Base-by-base conservation (phyloP, 2,888 invertebrate species). In the Fissipunctia ypsillon region DNA sequence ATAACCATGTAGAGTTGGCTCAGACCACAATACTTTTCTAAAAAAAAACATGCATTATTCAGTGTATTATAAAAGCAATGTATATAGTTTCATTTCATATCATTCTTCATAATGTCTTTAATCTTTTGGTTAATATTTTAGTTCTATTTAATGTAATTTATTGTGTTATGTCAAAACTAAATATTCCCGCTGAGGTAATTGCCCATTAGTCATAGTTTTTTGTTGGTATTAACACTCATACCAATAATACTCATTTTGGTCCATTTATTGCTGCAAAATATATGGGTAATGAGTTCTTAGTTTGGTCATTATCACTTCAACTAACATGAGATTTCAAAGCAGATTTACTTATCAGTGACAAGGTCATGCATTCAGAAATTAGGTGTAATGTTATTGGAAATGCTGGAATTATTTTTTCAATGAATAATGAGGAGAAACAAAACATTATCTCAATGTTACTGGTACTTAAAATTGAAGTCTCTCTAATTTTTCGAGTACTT, bases 1-100 rank as follows among this genome's bases (percentile, higher is more conserved):
- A 54, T 52, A 69, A 57, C 48, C 54, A 73, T 71, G 28, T 28
- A 73, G 59, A 56, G 22, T n/a, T 69, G 45, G 12, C n/a, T 60
- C 9, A 12, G n/a, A 50, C 19, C 43, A 69, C 19, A 65, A 59
- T 28, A 56, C 3, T 38, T 60, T 45, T 50, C 19, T n/a, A 38
- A 48, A 10, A n/a, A 45, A 65, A 56, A 48, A 56, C 31, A 19
- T 50, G 14, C 63, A 74, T 35, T 68, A 31, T 43, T 41, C 45
- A n/a, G 22, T 48, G 16, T 25, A n/a, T n/a, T 35, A 31, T 16
- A 31, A 48, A 73, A n/a, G 28, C 31, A 31, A n/a, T 48, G 12
- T 31, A 43, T 43, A 5, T 14, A 14, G 43, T 63, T 28, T 28
- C 19, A 52, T 10, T n/a, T 45, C 52, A 25, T 28, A 28, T 67